Conservation (phyloP, 2,113 vertebrate genomes). For the Baryphthengus martii region DNA sequence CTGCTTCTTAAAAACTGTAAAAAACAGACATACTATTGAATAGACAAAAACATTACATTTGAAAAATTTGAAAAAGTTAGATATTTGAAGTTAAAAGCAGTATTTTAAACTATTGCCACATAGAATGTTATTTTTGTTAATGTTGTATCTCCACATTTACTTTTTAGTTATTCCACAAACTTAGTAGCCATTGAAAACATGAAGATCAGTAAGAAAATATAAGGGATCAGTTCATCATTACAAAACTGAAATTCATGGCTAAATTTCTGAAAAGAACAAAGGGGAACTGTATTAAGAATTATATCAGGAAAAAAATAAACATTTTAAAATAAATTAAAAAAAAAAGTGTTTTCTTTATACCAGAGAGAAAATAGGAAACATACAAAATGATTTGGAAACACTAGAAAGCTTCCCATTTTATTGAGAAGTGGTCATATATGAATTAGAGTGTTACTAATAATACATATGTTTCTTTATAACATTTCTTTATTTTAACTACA, state of each 20-base stretch:
- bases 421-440: background rate
- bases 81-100: background rate
- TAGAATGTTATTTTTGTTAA: background rate
- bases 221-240: background rate
- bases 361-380: background rate
- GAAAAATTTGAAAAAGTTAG: background rate
- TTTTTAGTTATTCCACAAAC: background rate
- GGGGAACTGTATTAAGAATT: background rate
- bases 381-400: background rate
- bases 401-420: background rate
- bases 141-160: background rate
- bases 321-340: background rate
- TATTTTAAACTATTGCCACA: background rate
- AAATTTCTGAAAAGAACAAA: background rate
- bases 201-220: background rate
- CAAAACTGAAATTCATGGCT: background rate
- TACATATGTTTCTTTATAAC: slow-evolving; percentile 38
- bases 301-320: background rate
- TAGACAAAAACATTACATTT: background rate
- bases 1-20: background rate
- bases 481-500: slow-evolving; percentile 70
- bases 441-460: background rate
- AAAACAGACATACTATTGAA: background rate
- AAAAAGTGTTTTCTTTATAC: background rate
- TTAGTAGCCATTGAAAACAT: background rate